Percentiles rank a stretch among this genome's conserved stretches.
These are phyloP conservation scores for Diloba caeruleocephala DNA, from an alignment of 2,888 invertebrate species.

Conservation along the genomic window DNA sequence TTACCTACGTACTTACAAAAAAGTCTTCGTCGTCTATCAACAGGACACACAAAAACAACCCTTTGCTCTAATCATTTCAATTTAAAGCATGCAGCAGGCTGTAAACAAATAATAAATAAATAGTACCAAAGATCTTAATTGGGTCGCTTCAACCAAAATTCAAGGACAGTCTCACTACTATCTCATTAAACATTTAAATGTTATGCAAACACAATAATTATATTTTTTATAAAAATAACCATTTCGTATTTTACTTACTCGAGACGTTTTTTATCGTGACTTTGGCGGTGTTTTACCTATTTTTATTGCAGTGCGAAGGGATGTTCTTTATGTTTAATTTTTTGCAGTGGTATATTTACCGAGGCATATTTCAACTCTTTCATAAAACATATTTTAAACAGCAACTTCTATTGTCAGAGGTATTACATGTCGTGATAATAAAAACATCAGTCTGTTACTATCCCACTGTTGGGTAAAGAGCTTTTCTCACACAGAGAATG, in stretches of 20 bases:
- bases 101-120: constrained; percentile 31
- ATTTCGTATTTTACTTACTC: constrained; percentile 29
- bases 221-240: constrained; percentile 55
- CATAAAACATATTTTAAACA: background rate
- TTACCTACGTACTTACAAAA: no score
- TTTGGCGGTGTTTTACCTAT: constrained; percentile 42
- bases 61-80: constrained; percentile 23
- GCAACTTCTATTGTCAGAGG: no score
- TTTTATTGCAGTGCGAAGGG: constrained; percentile 45
- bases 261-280: constrained; percentile 32
- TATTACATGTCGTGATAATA: no score
- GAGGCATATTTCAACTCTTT: constrained; percentile 3
- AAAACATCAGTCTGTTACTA: no score
- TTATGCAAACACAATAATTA: constrained; percentile 69
- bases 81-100: constrained; percentile 20
- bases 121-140: constrained; percentile 22
- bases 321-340: constrained; percentile 11
- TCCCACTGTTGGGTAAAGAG: no score
- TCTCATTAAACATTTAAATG: constrained; percentile 57
- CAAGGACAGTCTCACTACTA: constrained; percentile 29
- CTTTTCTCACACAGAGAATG: no score
- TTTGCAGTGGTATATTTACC: constrained; percentile 1
- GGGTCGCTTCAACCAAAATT: constrained; percentile 11
- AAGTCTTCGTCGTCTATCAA: constrained; percentile 4
- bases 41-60: constrained; percentile 12